These are phyloP conservation scores for Lithophane socia DNA, from an alignment of 2,888 invertebrate genomes.

Conservation along the genomic window DNA sequence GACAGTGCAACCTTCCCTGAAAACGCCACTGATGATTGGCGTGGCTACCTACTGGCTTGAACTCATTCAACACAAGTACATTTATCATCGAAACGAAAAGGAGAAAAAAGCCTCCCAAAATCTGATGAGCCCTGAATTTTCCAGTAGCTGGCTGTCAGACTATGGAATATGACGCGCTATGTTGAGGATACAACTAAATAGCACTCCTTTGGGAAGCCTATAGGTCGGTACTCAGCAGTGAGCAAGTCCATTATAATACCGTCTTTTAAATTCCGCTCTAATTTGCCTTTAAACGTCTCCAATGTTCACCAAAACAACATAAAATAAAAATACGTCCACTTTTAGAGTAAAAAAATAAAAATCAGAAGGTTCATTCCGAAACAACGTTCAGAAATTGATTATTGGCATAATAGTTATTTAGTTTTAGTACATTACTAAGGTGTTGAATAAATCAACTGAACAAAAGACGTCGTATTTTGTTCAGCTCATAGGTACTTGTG, in stretches of 20 bases:
- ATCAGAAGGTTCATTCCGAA: constrained; percentile 23
- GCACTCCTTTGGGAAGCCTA: background rate
- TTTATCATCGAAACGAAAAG: no score
- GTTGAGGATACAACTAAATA: background rate
- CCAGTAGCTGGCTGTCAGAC: background rate
- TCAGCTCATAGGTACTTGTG: no score
- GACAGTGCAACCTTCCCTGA: no score
- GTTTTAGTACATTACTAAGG: background rate
- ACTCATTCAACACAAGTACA: no score
- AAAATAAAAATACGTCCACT: constrained; percentile 47
- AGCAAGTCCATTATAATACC: constrained; percentile 25
- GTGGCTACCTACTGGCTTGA: no score
- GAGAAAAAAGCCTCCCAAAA: background rate
- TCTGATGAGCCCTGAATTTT: background rate
- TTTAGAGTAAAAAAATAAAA: background rate
- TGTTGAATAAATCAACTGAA: no score
- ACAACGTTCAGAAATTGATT: background rate
- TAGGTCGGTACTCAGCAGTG: background rate
- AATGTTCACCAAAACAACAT: constrained; percentile 43
- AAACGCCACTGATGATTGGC: no score
- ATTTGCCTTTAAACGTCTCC: constrained; percentile 40
- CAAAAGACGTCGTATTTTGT: no score
- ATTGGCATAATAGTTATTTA: background rate
- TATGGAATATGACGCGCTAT: background rate
- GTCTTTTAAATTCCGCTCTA: constrained; percentile 29